Conservation (phyloP, 2,888 invertebrate genomes). For the Platypus cylindrus region DNA sequence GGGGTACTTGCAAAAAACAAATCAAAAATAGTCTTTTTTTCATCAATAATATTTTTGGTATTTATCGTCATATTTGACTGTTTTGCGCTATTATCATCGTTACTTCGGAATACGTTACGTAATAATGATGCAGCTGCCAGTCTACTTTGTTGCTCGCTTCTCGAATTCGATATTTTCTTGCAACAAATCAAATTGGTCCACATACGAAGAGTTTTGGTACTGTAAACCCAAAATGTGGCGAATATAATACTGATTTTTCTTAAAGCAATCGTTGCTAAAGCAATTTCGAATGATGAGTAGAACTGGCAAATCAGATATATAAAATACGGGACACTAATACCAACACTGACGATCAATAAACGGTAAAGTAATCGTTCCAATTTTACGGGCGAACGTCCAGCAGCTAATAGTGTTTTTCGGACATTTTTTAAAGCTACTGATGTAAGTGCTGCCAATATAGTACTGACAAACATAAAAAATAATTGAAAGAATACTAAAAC, state of each 20-base stretch:
- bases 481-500: constrained; percentile 23
- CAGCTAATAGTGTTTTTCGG: constrained; percentile 41
- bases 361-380: constrained; percentile 58
- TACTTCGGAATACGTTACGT: constrained; percentile 13
- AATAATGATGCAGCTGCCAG: constrained; percentile 10
- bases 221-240: constrained; percentile 29
- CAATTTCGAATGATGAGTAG: constrained; percentile 23
- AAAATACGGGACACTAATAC: constrained; percentile 63
- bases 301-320: constrained; percentile 52
- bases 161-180: constrained; percentile 10
- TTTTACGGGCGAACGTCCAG: constrained; percentile 46
- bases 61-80: constrained; percentile 6
- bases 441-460: constrained; percentile 59
- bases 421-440: constrained; percentile 67
- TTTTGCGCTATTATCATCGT: constrained; percentile 7
- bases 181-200: constrained; percentile 27
- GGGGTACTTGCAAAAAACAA: constrained; percentile 17
- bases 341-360: constrained; percentile 63
- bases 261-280: constrained; percentile 23
- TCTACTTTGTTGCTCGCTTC: constrained; percentile 8
- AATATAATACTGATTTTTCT: constrained; percentile 27
- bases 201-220: constrained; percentile 29
- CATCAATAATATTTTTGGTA: constrained; percentile 12
- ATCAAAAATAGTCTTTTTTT: constrained; percentile 16
- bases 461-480: constrained; percentile 42